Evolutionary conservation across 2,888 invertebrate species (phyloP).

Genomic region (Euspilapteryx auroguttella): DNA sequence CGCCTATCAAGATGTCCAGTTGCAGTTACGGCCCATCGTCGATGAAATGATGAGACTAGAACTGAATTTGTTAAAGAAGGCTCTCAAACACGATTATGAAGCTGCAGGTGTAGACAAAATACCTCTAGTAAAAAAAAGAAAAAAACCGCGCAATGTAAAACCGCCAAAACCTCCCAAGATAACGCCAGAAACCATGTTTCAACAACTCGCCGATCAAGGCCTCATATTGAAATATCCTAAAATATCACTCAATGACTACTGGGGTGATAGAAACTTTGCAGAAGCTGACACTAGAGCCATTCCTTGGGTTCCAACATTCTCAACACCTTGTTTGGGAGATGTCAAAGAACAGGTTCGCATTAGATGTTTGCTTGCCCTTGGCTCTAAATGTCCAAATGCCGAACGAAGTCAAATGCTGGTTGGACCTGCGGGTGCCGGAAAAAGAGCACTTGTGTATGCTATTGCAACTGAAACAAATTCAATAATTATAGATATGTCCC

Average conservation of each 20-base stretch:
- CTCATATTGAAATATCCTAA: constrained; percentile 68
- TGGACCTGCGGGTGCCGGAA: constrained; percentile 72
- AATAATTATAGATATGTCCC: constrained; percentile 75
- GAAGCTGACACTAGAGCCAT: constrained; percentile 51
- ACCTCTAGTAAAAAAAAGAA: constrained; percentile 29
- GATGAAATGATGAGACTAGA: constrained; percentile 69
- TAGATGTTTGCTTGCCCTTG: constrained; percentile 63
- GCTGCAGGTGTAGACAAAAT: constrained; percentile 14
- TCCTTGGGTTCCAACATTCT: constrained; percentile 39
- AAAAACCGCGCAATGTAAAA: constrained; percentile 36
- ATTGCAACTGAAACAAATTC: constrained; percentile 76
- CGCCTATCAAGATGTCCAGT: constrained; percentile 65
- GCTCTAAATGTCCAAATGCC: constrained; percentile 34
- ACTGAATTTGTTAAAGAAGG: constrained; percentile 51
- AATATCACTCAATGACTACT: constrained; percentile 62
- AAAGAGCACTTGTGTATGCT: constrained; percentile 71
- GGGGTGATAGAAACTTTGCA: constrained; percentile 69
- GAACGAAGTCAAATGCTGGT: constrained; percentile 67
- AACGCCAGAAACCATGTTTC: constrained; percentile 67
- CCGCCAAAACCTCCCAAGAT: constrained; percentile 66
- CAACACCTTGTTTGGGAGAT: constrained; percentile 62
- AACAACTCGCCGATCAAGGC: constrained; percentile 69
- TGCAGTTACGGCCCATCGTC: constrained; percentile 68
- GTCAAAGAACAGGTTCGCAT: constrained; percentile 61
- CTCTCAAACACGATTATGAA: constrained; percentile 39